Evolutionary conservation across 2,113 vertebrate species (phyloP).

Genomic region (Anser brachyrhynchus): DNA sequence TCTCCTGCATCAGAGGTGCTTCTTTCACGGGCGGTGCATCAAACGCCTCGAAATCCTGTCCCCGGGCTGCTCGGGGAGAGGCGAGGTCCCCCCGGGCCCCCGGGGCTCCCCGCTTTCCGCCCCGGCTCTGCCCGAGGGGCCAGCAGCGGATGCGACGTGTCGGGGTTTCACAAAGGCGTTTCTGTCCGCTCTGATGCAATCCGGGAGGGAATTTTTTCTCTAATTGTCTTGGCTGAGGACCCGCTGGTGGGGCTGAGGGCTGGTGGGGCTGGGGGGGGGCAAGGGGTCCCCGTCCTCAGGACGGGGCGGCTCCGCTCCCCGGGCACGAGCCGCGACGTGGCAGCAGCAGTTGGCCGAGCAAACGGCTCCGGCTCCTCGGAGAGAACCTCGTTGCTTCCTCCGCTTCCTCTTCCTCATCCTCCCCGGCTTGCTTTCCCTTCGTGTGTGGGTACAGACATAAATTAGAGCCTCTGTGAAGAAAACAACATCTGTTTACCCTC

Average conservation of each 20-base stretch:
- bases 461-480: slow-evolving; percentile 18
- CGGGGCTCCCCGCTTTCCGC: not conserved
- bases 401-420: not conserved
- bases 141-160: fast-evolving
- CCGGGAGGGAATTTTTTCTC: no score
- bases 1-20: not conserved
- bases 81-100: not conserved
- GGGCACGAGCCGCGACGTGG: fast-evolving
- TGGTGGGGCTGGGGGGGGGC: no score
- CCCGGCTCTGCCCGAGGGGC: not conserved
- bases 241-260: no score
- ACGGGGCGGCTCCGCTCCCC: fast-evolving
- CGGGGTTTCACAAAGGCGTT: not conserved
- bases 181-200: not conserved
- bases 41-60: not conserved
- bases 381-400: not conserved
- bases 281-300: no score
- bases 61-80: not conserved
- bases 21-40: not conserved
- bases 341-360: not conserved
- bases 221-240: no score
- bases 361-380: not conserved
- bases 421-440: not conserved
- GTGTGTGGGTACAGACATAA: not conserved
- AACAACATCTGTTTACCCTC: slow-evolving; percentile 60